Percentiles rank a stretch among this genome's conserved stretches.
Conservation (phyloP, 1,140 invertebrate genomes). For the Hyles vespertilio region DNA sequence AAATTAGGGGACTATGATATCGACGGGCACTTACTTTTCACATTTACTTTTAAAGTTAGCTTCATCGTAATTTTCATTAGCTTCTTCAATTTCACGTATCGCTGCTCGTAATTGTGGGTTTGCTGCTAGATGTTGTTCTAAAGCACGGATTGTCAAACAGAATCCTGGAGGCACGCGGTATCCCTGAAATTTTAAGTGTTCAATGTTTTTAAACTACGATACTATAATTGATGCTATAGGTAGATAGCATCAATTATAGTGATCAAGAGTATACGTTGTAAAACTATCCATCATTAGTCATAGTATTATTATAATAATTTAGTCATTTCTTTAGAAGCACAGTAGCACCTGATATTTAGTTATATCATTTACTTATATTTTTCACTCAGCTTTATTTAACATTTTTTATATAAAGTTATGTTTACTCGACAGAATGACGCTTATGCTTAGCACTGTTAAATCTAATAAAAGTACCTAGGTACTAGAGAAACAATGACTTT, state of each 20-base stretch:
- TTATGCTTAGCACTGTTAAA: too few relatives aligned
- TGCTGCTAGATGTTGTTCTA: constrained; percentile 73
- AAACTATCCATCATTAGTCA: too few relatives aligned
- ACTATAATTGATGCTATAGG: too few relatives aligned
- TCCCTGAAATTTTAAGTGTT: constrained; percentile 28
- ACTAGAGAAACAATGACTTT: background rate
- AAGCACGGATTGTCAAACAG: constrained; percentile 77
- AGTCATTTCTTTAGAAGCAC: too few relatives aligned
- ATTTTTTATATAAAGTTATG: background rate
- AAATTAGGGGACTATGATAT: too few relatives aligned
- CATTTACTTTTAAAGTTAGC: constrained; percentile 53
- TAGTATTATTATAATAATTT: too few relatives aligned
- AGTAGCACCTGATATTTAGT: too few relatives aligned
- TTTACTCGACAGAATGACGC: too few relatives aligned
- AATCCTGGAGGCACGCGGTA: constrained; percentile 77
- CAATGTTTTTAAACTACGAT: too few relatives aligned
- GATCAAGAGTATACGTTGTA: too few relatives aligned
- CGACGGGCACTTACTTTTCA: constrained; percentile 33
- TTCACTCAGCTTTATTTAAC: background rate
- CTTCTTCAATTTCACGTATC: constrained; percentile 53
- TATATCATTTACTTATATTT: background rate
- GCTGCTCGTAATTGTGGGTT: constrained; percentile 54
- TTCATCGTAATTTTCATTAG: constrained; percentile 57
- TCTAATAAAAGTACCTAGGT: too few relatives aligned
- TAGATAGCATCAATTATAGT: too few relatives aligned